Evolutionary conservation across 2,888 invertebrate genomes (phyloP).

Genomic region (Drepana falcataria): DNA sequence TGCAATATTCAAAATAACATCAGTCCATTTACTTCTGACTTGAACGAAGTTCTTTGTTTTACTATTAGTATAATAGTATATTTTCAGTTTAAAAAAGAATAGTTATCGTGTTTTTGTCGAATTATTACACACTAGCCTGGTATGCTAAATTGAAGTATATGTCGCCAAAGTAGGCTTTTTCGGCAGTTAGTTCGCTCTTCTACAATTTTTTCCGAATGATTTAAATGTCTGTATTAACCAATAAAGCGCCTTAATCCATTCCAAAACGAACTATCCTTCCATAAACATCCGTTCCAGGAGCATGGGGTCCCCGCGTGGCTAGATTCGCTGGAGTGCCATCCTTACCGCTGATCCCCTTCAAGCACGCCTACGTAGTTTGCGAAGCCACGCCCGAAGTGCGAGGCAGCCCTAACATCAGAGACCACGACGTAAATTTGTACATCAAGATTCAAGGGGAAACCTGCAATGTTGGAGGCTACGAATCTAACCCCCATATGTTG

Average conservation of each 20-base stretch:
- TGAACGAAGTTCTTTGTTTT: no score
- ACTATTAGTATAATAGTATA: no score
- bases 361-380: slow-evolving; percentile 92
- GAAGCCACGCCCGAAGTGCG: slow-evolving; percentile 87
- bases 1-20: no score
- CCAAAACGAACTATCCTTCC: no score
- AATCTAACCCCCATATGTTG: slow-evolving; percentile 88
- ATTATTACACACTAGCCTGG: no score
- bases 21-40: no score
- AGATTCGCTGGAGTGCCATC: slow-evolving; percentile 81
- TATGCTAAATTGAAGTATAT: no score
- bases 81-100: no score
- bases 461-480: slow-evolving; percentile 92
- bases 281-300: slow-evolving; percentile 56
- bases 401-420: slow-evolving; percentile 89
- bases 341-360: slow-evolving; percentile 89
- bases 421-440: slow-evolving; percentile 91
- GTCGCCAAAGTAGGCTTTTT: no score
- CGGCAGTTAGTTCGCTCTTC: no score
- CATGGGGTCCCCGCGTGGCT: slow-evolving; percentile 89
- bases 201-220: neutral
- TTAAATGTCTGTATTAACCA: neutral
- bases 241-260: no score
- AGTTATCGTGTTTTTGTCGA: no score
- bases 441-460: slow-evolving; percentile 91